Conservation (phyloP, 2,888 invertebrate species). For the Pachymerium ferrugineum region DNA sequence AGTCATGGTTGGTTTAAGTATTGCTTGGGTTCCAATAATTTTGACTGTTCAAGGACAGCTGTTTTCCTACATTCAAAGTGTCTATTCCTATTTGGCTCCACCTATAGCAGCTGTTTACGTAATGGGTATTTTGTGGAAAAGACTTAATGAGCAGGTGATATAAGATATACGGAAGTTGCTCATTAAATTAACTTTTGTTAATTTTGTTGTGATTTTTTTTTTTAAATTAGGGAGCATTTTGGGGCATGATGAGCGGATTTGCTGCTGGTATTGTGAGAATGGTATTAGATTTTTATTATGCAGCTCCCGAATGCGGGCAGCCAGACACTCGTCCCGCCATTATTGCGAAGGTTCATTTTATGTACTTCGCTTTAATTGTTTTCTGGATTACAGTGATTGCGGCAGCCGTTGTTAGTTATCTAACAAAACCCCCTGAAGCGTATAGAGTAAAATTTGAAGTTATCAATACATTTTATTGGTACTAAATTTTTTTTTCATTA, state of each 20-base stretch:
- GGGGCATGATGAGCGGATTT: constrained; percentile 49
- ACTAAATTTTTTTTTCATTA: not conserved
- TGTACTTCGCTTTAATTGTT: constrained; percentile 51
- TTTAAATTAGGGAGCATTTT: constrained; percentile 50
- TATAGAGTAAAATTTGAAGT: constrained; percentile 38
- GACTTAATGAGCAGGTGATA: constrained; percentile 46
- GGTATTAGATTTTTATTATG: constrained; percentile 49
- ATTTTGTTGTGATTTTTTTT: not conserved
- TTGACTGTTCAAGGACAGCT: constrained; percentile 49
- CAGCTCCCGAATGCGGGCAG: constrained; percentile 47
- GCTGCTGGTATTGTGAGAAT: constrained; percentile 48
- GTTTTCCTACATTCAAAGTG: constrained; percentile 47
- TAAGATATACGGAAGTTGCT: not conserved
- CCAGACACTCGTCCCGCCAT: constrained; percentile 47
- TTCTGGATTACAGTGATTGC: constrained; percentile 45
- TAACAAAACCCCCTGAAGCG: constrained; percentile 41
- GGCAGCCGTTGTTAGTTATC: constrained; percentile 42
- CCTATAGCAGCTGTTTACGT: constrained; percentile 49
- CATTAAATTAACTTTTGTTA: not conserved
- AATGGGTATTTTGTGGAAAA: constrained; percentile 46
- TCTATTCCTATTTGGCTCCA: constrained; percentile 48
- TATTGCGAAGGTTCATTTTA: constrained; percentile 48
- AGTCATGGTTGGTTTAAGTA: constrained; percentile 46
- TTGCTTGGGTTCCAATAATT: constrained; percentile 50
- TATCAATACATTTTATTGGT: not conserved